phyloP scores from a whole-genome alignment of 1,140 invertebrate genomes.

The Cotesia chilonis region DNA sequence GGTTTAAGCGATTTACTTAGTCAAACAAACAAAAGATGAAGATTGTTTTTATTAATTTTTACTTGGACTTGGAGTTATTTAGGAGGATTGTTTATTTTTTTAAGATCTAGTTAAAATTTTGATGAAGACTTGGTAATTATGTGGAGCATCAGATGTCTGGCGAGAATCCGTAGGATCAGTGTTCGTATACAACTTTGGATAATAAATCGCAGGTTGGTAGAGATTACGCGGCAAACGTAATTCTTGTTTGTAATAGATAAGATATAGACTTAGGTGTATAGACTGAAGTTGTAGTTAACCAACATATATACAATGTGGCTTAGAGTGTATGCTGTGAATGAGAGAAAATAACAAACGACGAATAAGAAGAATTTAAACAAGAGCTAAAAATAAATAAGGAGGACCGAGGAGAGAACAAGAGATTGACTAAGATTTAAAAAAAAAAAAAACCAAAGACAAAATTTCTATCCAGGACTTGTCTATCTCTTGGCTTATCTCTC shows the following conservation, averaged over 20 bases:
- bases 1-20: too few relatives aligned
- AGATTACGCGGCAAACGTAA: conserved; percentile 63
- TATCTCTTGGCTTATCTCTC: conserved; percentile 62
- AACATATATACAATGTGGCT: not conserved
- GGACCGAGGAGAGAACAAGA: conserved; percentile 25
- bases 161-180: conserved; percentile 12
- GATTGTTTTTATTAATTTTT: too few relatives aligned
- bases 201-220: conserved; percentile 56
- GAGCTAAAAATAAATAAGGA: conserved; percentile 33
- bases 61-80: too few relatives aligned
- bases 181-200: conserved; percentile 43
- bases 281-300: too few relatives aligned
- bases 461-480: conserved; percentile 46
- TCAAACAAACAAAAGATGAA: too few relatives aligned
- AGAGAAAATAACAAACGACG: not conserved
- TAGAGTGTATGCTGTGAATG: conserved; percentile 16
- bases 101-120: not conserved
- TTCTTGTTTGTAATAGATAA: conserved; percentile 66
- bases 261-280: conserved; percentile 44
- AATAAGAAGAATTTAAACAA: conserved; percentile 18
- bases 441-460: conserved; percentile 27
- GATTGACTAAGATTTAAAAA: conserved; percentile 2
- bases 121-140: conserved; percentile 3
- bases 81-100: too few relatives aligned
- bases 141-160: not conserved